Base-by-base conservation (phyloP, 2,113 vertebrate species). In the Bostrychus sinensis region DNA sequence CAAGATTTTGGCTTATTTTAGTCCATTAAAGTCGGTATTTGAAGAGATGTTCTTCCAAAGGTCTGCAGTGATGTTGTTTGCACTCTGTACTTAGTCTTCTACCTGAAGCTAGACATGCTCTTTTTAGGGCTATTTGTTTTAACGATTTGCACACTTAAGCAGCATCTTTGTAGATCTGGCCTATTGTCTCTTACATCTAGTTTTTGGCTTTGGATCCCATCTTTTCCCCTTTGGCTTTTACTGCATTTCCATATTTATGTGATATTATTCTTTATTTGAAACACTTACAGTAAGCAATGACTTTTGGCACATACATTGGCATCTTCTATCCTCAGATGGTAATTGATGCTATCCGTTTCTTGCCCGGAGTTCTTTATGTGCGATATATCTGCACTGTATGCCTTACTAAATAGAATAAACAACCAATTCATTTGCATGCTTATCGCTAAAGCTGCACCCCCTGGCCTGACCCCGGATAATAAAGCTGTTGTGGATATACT, bases 391-490 rank as follows among this genome's bases (percentile, higher is more conserved):
- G n/a, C 63, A 20, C 23, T n/a, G 53, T 66, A 51, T 36, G 41
- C 50, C n/a, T 13, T 28, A 53, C 28, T 32, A 66, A 78, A 60
- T 36, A 32, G 55, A 61, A 62, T 70, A 75, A 78, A 78, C 56
- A 69, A 32, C 37, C 22, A 4, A n/a, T 56, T 71, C 51, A 72
- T 84, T 80, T 82, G 71, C 71, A 82, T 82, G 53, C 39, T 65
- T 65, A 77, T 72, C 7, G n/a, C 57, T 66, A 67, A 54, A 66
- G 58, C 51, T 60, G 62, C 72, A 38, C 51, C 56, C 53, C 1
- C 10, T 68, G 54, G 58, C 37, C 45, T 73, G 72, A 83, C 77
- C 77, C 54, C 50, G 37, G 66, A 67, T 83, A 70, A 83, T 78
- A 66, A 79, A 72, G 51, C 42, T 17, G 25, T 45, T 78, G 61